Base-by-base conservation (phyloP, 2,797 vertebrate genomes). In the Pyrocephalus nanus region DNA sequence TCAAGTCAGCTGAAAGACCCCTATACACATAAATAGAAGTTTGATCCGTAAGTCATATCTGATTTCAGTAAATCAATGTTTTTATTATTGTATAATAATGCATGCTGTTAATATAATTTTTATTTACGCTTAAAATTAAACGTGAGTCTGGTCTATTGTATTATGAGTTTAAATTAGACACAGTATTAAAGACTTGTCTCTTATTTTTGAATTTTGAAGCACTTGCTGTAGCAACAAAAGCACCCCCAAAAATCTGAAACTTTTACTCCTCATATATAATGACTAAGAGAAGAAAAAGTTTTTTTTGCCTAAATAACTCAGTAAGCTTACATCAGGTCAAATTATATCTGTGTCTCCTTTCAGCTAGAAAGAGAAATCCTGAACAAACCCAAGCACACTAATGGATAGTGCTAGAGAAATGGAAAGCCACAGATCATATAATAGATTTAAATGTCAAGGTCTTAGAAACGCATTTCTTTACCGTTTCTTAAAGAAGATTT, bases 381-480 rank as follows among this genome's bases (percentile, higher is more conserved):
- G 50, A 40, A 85, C 71, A 82, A 82, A 25, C 30, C 29, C n/a
- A 40, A 38, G 17, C 23, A 38, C 29, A 27, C 26, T 83, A 77
- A 61, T 57, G 55, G 62, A 43, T 58, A 86, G 40, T 32, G 21
- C 42, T 72, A 32, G 30, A 53, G 38, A 92, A 88, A 76, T 55
- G 13, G 50, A 88, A 85, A 92, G 79, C 8, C 69, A 77, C 29
- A 18, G 42, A 83, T 90, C 57, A 36, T 36, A 86, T 19, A 81
- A 38, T 69, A 81, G 64, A 64, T 36, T 71, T 65, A 92, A 93
- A 72, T 77, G 60, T 21, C 57, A 65, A 92, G 57, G 57, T 86
- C 89, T 88, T 81, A 91, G 78, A 88, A 83, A 75, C 25, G 51
- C 18, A 42, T 62, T 95, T 93, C n/a, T 85, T 90, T 93, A 76